phyloP scores from a whole-genome alignment of 2,797 vertebrate genomes.

The Acropternis orthonyx region DNA sequence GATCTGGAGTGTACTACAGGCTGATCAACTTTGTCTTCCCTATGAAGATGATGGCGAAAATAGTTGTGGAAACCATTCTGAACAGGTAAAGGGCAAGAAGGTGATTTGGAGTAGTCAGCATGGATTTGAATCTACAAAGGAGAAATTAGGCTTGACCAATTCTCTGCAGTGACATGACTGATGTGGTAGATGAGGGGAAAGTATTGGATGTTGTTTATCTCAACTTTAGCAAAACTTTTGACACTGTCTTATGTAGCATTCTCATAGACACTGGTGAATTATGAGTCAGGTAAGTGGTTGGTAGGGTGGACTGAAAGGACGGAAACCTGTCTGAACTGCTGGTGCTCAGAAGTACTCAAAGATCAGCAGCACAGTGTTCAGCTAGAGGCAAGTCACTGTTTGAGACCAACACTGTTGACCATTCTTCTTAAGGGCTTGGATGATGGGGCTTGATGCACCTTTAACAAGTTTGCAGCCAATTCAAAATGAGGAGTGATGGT shows the following conservation, averaged over 20 bases:
- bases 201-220: neutral
- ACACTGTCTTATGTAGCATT: neutral
- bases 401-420: neutral
- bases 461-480: neutral
- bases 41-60: neutral
- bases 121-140: neutral
- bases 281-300: neutral
- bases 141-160: neutral
- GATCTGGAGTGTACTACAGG: neutral
- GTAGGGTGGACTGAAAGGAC: neutral
- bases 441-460: neutral
- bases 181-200: neutral
- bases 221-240: neutral
- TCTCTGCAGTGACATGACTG: neutral
- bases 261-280: neutral
- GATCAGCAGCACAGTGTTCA: neutral
- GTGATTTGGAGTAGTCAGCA: neutral
- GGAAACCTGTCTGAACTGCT: neutral
- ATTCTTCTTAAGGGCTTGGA: neutral
- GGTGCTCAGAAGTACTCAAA: neutral
- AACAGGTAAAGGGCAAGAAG: neutral
- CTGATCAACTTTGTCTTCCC: neutral
- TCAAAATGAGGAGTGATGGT: neutral
- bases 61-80: neutral
- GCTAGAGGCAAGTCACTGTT: neutral